Percentiles rank a stretch among this genome's conserved stretches.
These are phyloP conservation scores for Pyrrhosoma nymphula DNA, from an alignment of 2,888 invertebrate species.

Conservation along the genomic window DNA sequence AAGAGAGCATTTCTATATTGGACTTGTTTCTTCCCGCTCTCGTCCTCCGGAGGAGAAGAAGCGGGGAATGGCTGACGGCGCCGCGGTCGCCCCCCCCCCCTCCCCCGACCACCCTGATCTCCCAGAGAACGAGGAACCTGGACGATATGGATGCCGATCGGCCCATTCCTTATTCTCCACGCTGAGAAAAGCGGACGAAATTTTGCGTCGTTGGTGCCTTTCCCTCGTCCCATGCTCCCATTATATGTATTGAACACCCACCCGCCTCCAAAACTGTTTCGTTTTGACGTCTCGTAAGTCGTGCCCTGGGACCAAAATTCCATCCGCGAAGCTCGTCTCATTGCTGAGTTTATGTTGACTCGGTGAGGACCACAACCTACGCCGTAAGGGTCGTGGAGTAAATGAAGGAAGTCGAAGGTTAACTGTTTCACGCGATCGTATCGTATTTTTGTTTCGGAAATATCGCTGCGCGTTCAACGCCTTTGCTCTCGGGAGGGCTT, in stretches of 20 bases:
- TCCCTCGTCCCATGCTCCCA: neutral
- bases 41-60: neutral
- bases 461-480: neutral
- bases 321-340: neutral
- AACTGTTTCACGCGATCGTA: neutral
- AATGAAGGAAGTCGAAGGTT: neutral
- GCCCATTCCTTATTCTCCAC: neutral
- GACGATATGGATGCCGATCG: neutral
- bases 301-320: neutral
- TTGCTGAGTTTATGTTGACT: neutral
- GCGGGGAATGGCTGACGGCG: neutral
- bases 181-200: neutral
- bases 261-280: neutral
- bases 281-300: neutral
- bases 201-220: neutral
- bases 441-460: neutral
- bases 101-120: neutral
- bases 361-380: neutral
- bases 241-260: neutral
- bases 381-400: neutral
- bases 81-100: neutral
- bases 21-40: neutral
- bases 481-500: neutral
- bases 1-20: constrained; percentile 7
- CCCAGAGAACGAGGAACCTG: neutral